Base-by-base conservation (phyloP, 2,888 invertebrate genomes). In the Drosophila mayaguana region DNA sequence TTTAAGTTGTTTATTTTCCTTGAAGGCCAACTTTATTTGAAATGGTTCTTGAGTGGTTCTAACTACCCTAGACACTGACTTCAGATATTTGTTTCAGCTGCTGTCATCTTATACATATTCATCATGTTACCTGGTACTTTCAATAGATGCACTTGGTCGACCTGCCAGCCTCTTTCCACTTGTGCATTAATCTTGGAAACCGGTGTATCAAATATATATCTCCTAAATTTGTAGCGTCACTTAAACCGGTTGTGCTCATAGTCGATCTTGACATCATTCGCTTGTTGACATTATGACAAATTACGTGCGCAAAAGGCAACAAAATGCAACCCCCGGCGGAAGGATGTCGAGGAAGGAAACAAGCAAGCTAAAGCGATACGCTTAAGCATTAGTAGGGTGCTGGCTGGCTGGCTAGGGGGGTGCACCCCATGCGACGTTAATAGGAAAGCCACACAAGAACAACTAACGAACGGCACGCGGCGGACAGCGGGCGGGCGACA, bases 271-370 rank as follows among this genome's bases (percentile, higher is more conserved):
- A 40, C 65, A 66, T 66, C 62, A 64, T 50, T 80, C 65, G 83
- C 87, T 75, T 87, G 89, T 87, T 87, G 89, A 89, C 86, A 87
- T 87, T 83, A 78, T 82, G 89, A 89, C 86, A 87, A 87, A 87
- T 87, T 87, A 89, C 71, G 77, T 81, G 81, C 75, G 76, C 81
- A 71, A 79, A 73, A 67, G 83, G 62, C 80, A 80, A 80, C 78
- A 80, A 80, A 70, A 78, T 54, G 54, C 54, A 40, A 68, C 64
- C 67, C 63, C 64, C 67, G 57, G 62, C 64, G 79, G 79, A 72
- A 79, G 73, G 61, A 76, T 67, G 69, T 36, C 40, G 3, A 34
- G 75, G 78, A 78, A 81, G 76, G 88, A 87, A 84, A 79, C 68
- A 87, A 84, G 50, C 82, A 89, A 74, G 76, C 83, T 84, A 80